Conservation (phyloP, 2,888 invertebrate species). For the Hyles lineata region DNA sequence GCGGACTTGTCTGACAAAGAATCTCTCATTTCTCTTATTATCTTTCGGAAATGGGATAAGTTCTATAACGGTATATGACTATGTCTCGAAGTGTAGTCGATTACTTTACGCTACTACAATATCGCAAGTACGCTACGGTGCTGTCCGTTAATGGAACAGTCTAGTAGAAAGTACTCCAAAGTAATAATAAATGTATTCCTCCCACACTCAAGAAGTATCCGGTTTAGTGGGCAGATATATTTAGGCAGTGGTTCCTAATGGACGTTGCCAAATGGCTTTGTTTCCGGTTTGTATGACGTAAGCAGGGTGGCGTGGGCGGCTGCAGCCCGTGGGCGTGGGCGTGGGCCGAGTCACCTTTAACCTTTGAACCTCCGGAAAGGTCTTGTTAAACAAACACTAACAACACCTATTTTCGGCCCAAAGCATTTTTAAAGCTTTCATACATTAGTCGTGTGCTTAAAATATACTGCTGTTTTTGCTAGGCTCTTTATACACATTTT, state of each 20-base stretch:
- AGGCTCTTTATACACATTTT: not conserved
- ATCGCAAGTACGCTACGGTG: no score
- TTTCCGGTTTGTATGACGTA: not conserved
- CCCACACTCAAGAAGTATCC: not conserved
- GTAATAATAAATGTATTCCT: no score
- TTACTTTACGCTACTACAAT: no score
- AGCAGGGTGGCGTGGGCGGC: not conserved
- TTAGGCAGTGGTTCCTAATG: not conserved
- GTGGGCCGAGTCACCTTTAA: constrained; percentile 30
- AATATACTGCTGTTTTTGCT: not conserved
- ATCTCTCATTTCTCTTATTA: no score
- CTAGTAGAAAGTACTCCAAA: no score
- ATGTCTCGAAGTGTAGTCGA: no score
- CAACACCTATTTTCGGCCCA: not conserved
- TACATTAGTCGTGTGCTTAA: not conserved
- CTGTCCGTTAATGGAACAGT: no score
- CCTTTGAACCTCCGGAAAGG: constrained; percentile 23
- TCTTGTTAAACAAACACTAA: not conserved
- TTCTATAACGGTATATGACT: no score
- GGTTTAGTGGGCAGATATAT: not conserved
- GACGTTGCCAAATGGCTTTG: not conserved
- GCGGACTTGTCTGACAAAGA: no score
- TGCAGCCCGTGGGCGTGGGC: constrained; percentile 6
- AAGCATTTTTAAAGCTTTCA: not conserved
- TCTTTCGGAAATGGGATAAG: no score